Conservation (phyloP, 2,888 invertebrate species). For the Monochamus alternatus region DNA sequence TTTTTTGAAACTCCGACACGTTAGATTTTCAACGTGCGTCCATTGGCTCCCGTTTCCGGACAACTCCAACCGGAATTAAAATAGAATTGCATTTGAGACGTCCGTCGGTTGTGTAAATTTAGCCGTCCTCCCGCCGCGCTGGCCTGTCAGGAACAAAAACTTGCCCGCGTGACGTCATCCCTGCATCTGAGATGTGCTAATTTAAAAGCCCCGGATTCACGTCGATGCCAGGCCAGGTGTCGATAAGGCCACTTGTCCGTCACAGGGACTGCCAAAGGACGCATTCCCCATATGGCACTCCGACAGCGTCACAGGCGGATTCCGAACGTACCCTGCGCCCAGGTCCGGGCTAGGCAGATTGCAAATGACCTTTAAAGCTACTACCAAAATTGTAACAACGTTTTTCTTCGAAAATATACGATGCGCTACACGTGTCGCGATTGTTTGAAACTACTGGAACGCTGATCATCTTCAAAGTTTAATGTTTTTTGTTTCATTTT, state of each 20-base stretch:
- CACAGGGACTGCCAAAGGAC: not conserved
- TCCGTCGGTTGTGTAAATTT: slow-evolving; percentile 33
- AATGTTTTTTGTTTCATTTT: too few species aligned
- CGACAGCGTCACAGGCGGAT: not conserved
- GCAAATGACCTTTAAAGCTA: too few species aligned
- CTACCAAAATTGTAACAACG: too few species aligned
- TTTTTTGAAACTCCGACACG: too few species aligned
- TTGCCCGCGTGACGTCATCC: slow-evolving; percentile 48
- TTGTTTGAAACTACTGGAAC: too few species aligned
- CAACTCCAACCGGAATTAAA: not conserved
- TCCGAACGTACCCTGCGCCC: not conserved
- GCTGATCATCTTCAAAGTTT: too few species aligned
- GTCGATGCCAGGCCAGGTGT: slow-evolving; percentile 32
- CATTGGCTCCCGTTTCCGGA: not conserved
- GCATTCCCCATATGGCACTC: slow-evolving; percentile 16
- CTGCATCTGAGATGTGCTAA: slow-evolving; percentile 58
- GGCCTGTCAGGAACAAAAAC: slow-evolving; percentile 55
- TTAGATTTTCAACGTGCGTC: too few species aligned
- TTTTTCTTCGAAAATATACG: too few species aligned
- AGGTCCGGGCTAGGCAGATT: slow-evolving; percentile 1
- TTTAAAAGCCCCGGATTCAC: slow-evolving; percentile 49
- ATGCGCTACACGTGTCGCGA: too few species aligned
- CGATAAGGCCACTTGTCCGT: slow-evolving; percentile 23
- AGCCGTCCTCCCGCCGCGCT: slow-evolving; percentile 47
- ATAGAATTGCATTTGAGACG: slow-evolving; percentile 29